Evolutionary conservation across 2,888 invertebrate genomes (phyloP).

Genomic region (Drosophila affinis): DNA sequence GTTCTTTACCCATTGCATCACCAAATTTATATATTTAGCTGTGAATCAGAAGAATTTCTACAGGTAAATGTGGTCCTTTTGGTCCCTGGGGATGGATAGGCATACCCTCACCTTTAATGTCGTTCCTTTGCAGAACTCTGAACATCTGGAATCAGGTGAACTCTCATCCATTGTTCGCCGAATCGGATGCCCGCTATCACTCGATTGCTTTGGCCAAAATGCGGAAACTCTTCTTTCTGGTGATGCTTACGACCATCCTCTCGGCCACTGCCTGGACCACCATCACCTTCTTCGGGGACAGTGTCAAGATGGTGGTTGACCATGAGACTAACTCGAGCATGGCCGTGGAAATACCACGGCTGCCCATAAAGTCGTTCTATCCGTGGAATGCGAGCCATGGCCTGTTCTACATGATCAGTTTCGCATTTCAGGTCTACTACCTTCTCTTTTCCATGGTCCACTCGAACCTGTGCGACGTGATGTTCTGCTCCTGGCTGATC

Average conservation of each 20-base stretch:
- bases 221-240: slow-evolving; percentile 88
- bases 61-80: slow-evolving; percentile 84
- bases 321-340: slow-evolving; percentile 90
- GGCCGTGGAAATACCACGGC: slow-evolving; percentile 88
- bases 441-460: slow-evolving; percentile 87
- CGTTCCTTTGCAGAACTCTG: slow-evolving; percentile 85
- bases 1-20: slow-evolving; percentile 91
- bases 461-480: slow-evolving; percentile 88
- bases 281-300: slow-evolving; percentile 92
- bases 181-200: slow-evolving; percentile 91
- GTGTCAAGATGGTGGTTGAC: slow-evolving; percentile 87
- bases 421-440: slow-evolving; percentile 89
- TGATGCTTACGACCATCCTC: slow-evolving; percentile 86
- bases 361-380: slow-evolving; percentile 91
- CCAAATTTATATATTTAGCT: slow-evolving; percentile 90
- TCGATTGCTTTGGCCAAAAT: slow-evolving; percentile 90
- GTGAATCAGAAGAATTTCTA: slow-evolving; percentile 90
- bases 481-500: slow-evolving; percentile 93
- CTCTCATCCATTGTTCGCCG: slow-evolving; percentile 92
- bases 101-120: not conserved
- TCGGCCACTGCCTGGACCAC: slow-evolving; percentile 90
- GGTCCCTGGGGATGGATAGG: not conserved
- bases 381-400: slow-evolving; percentile 91
- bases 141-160: slow-evolving; percentile 94
- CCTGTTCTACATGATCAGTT: slow-evolving; percentile 87